Conservation (phyloP, 2,888 invertebrate species). For the Hyposoter dolosus region DNA sequence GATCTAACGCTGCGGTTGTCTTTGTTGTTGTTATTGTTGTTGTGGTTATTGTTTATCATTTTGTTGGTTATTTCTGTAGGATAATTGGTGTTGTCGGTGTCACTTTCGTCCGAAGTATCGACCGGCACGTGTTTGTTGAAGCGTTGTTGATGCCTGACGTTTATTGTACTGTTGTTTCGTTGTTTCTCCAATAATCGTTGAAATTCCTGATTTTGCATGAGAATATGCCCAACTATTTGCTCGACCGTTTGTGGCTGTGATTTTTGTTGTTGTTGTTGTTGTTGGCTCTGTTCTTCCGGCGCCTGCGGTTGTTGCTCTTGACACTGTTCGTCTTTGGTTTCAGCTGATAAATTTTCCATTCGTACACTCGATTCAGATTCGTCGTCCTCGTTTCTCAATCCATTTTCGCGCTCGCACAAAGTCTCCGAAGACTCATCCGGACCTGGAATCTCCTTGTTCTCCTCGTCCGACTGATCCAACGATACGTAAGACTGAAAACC, state of each 20-base stretch:
- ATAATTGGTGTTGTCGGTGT: slow-evolving; percentile 76
- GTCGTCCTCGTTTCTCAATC: slow-evolving; percentile 28
- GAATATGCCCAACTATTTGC: slow-evolving; percentile 92
- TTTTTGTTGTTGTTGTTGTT: slow-evolving; percentile 48
- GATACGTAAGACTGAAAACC: slow-evolving; percentile 85
- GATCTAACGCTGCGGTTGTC: slow-evolving; percentile 69
- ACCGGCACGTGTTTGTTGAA: slow-evolving; percentile 86
- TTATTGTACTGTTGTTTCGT: slow-evolving; percentile 87
- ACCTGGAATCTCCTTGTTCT: slow-evolving; percentile 68
- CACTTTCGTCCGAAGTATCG: slow-evolving; percentile 85
- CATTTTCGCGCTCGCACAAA: slow-evolving; percentile 25
- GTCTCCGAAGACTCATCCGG: slow-evolving; percentile 43
- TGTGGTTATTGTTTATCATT: slow-evolving; percentile 66
- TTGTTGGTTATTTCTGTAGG: slow-evolving; percentile 64
- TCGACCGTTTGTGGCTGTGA: slow-evolving; percentile 87
- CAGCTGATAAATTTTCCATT: slow-evolving; percentile 59
- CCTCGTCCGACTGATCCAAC: slow-evolving; percentile 81
- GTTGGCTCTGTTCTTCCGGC: slow-evolving; percentile 27
- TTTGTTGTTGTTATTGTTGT: slow-evolving; percentile 72
- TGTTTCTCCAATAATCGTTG: slow-evolving; percentile 92
- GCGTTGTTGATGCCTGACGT: slow-evolving; percentile 86
- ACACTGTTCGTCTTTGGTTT: slow-evolving; percentile 75
- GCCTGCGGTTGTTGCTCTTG: slow-evolving; percentile 33
- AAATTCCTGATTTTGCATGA: slow-evolving; percentile 94
- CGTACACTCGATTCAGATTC: slow-evolving; percentile 37